Conservation (phyloP, 1,140 invertebrate genomes). For the Drosophila lini region DNA sequence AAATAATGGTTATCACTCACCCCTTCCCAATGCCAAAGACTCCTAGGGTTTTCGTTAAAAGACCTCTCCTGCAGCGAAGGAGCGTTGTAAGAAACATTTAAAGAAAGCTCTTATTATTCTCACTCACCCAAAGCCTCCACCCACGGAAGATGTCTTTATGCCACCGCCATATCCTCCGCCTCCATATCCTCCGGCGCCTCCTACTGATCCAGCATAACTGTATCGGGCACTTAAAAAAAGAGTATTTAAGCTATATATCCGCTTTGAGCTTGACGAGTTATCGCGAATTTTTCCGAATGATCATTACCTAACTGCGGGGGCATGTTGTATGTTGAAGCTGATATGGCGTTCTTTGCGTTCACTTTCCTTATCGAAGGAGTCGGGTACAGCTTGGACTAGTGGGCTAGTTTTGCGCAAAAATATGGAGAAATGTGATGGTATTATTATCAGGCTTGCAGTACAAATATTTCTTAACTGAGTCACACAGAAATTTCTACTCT, state of each 20-base stretch:
- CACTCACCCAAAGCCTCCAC: constrained; percentile 7
- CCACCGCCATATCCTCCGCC: constrained; percentile 12
- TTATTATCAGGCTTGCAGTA: constrained; percentile 4
- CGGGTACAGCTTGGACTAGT: constrained; percentile 44
- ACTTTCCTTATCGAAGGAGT: constrained; percentile 60
- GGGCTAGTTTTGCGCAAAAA: constrained; percentile 51
- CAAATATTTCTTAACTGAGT: neutral
- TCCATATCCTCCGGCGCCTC: constrained; percentile 26
- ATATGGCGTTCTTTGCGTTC: constrained; percentile 59
- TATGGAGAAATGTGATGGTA: neutral
- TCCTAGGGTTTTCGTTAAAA: constrained; percentile 51
- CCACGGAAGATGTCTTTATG: constrained; percentile 47
- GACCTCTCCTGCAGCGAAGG: constrained; percentile 16
- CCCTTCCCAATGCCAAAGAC: constrained; percentile 58
- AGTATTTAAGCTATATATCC: constrained; percentile 2
- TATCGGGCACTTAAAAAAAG: constrained; percentile 40
- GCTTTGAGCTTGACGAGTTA: constrained; percentile 19
- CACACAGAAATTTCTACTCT: neutral
- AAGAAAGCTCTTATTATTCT: fast-evolving
- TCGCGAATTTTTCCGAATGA: constrained; percentile 31
- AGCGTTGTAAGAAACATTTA: neutral
- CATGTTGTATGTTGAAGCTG: constrained; percentile 39
- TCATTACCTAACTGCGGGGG: constrained; percentile 63
- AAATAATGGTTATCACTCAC: constrained; percentile 17
- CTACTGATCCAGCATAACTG: constrained; percentile 35